Evolutionary conservation across 2,888 invertebrate genomes (phyloP), one percentile per base, ranked within the genome.

Genomic region (Chymomyza caudatula): DNA sequence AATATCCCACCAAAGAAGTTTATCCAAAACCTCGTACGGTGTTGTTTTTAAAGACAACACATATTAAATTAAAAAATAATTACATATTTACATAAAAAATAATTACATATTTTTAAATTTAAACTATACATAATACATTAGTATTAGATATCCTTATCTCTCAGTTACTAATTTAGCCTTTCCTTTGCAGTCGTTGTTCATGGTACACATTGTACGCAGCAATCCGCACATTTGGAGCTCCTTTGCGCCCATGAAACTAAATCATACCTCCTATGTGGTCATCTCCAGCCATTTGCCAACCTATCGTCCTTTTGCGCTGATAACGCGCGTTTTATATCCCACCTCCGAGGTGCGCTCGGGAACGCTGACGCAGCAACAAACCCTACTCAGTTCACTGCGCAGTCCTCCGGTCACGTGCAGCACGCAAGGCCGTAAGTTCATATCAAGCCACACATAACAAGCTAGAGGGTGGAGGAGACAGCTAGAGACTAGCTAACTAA

Each of bases 371-470:
- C 77, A 86, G 0, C 87, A 88, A 59, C 88, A 88, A 56, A 86
- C 87, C 59, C 88, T 89, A 65, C 74, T 80, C 15, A 89, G 89
- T 25, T 89, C 90, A 0, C 65, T 87, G 17, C 78, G 90, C 2
- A 90, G 90, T 56, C 86, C 86, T 4, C 86, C 89, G 8, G 86
- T 90, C 0, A 82, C 84, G 43, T 91, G 90, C 67, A 89, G 90
- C 65, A 90, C 90, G 0, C 90, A 91, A 77, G 90, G 90, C 60
- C 76, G 90, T 90, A 76, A 87, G 89, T 87, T 8, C 29, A 37
- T 37, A 11, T 37, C 29, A 37, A 11, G 29, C 2, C 2, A n/a
- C n/a, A n/a, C n/a, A n/a, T n/a, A n/a, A n/a, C n/a, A n/a, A n/a
- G n/a, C n/a, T n/a, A n/a, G n/a, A n/a, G 29, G 11, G 29, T 37